Evolutionary conservation across 2,797 vertebrate species (phyloP).

Genomic region (Ateles fusciceps): DNA sequence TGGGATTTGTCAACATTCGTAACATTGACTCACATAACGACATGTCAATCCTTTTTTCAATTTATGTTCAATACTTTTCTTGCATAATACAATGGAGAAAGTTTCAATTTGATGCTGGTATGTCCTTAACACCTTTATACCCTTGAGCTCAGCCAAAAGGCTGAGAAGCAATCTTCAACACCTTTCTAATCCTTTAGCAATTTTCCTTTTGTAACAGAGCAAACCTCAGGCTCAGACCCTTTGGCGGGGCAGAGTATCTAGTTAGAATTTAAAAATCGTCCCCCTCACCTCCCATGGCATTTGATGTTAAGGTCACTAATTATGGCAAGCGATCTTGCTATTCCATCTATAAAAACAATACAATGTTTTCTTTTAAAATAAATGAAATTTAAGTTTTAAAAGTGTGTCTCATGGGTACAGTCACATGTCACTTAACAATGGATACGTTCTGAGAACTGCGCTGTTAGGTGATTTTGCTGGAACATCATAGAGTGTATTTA

Average conservation of each 20-base stretch:
- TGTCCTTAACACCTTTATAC: neutral
- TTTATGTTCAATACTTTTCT: neutral
- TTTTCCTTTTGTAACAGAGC: neutral
- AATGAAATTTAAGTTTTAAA: constrained; percentile 18
- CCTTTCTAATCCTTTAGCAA: neutral
- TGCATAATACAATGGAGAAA: neutral
- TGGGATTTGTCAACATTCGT: neutral
- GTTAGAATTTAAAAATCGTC: neutral
- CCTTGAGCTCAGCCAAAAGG: neutral
- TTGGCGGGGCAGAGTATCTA: neutral
- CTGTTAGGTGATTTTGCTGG: neutral
- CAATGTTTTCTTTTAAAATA: constrained; percentile 5
- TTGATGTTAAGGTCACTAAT: constrained; percentile 31
- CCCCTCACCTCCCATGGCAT: neutral
- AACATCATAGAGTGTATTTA: neutral
- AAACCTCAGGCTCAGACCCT: neutral
- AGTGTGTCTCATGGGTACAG: neutral
- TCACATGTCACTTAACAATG: neutral
- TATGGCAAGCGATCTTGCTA: neutral
- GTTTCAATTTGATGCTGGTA: neutral
- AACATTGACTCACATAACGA: neutral
- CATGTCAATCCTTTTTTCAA: neutral
- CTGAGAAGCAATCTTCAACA: neutral
- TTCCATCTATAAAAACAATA: neutral
- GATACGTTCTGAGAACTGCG: neutral